Conservation (phyloP, 2,888 invertebrate genomes). For the Synergus laeviventris region DNA sequence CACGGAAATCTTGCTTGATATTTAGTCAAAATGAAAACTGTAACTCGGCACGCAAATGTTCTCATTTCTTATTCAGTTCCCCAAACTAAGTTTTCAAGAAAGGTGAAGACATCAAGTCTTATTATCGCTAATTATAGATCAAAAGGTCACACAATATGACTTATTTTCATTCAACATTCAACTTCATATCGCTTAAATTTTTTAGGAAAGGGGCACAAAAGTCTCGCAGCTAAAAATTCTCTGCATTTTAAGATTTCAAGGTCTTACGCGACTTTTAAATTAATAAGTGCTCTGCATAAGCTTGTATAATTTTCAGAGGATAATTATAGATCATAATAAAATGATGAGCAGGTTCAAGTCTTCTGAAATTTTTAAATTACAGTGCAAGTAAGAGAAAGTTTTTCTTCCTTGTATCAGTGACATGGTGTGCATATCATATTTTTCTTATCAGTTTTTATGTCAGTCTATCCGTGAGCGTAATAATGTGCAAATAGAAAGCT, state of each 20-base stretch:
- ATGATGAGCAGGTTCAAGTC: not conserved
- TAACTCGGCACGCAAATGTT: not conserved
- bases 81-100: not conserved
- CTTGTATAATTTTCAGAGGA: not conserved
- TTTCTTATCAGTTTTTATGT: conserved; percentile 3
- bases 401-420: not conserved
- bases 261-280: not conserved
- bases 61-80: not conserved
- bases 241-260: not conserved
- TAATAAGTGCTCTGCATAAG: not conserved
- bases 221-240: not conserved
- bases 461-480: not conserved
- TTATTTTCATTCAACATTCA: not conserved
- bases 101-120: not conserved
- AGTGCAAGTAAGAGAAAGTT: not conserved
- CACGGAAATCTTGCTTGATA: not conserved
- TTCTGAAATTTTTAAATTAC: not conserved
- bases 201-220: not conserved
- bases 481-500: conserved; percentile 9
- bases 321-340: not conserved
- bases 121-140: not conserved
- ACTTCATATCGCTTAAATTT: not conserved
- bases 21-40: not conserved
- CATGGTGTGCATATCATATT: not conserved
- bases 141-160: not conserved